Conservation (phyloP, 2,113 vertebrate species). For the Piprites chloris region DNA sequence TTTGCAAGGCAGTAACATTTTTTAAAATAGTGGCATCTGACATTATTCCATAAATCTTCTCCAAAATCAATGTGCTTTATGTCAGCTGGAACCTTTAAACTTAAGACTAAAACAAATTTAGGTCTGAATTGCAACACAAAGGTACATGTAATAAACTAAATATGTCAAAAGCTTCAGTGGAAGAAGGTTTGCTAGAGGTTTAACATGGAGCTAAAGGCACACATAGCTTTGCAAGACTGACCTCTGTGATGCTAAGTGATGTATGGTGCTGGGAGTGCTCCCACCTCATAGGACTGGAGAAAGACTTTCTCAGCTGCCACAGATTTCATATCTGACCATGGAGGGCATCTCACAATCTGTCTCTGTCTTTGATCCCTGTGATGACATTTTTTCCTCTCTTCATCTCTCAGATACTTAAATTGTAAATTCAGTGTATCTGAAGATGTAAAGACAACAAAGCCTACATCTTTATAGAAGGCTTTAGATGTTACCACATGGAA, state of each 20-base stretch:
- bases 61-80: neutral
- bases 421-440: neutral
- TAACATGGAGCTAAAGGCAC: neutral
- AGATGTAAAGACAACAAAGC: neutral
- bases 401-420: neutral
- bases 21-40: neutral
- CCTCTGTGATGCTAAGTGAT: neutral
- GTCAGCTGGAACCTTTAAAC: neutral
- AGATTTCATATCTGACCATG: neutral
- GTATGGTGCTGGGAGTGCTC: neutral
- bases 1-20: neutral
- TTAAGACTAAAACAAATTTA: neutral
- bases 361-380: neutral
- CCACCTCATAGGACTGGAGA: neutral
- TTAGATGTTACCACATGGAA: neutral
- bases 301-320: neutral
- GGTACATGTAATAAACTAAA: neutral
- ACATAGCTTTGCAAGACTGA: neutral
- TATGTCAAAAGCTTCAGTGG: neutral
- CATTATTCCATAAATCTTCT: neutral
- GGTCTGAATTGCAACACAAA: neutral
- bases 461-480: neutral
- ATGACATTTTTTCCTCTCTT: neutral
- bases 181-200: neutral
- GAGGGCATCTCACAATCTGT: neutral